Evolutionary conservation across 2,797 vertebrate species (phyloP), one percentile per base, ranked within the genome.

Genomic region (Thaleichthys pacificus): DNA sequence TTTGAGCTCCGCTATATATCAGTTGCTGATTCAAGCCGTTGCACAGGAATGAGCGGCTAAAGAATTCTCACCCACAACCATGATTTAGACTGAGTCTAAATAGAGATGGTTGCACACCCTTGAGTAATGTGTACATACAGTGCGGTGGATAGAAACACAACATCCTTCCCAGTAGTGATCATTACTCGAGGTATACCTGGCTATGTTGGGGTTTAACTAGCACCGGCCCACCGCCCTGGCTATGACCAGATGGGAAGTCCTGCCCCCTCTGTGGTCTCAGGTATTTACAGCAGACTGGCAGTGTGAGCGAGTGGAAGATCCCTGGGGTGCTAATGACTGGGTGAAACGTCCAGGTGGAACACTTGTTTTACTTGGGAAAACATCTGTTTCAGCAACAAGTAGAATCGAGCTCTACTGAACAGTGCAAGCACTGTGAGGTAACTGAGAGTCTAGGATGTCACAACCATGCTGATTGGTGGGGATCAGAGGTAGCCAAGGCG

Each of bases 261-360:
- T 81, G 75, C 78, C 79, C 58, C 42, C 63, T 77, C 71, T 85
- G 76, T 83, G 84, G 86, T 86, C 73, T 74, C 75, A 79, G 83
- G 80, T 84, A 83, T 89, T 83, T 85, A 75, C 78, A 66, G 76
- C 72, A 56, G 11, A 49, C 80, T 32, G 9, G 54, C 80, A 30
- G 73, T 58, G 72, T 71, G 82, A 68, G 70, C 21, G 24, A 21
- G 49, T 47, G 82, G 81, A 77, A 72, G 71, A 77, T 69, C 83
- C 70, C 82, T 62, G 66, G 78, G 73, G 82, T 75, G 32, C 68
- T 91, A 91, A 93, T 92, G 91, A 91, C 73, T 85, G 84, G 83
- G 73, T 85, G 82, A 38, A 60, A 73, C 73, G 80, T 82, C 84
- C 87, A 92, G 89, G 87, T 91, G 88, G 86, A 77, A 88, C 63